phyloP scores from a whole-genome alignment of 2,113 vertebrate genomes.

The Neotragus moschatus region DNA sequence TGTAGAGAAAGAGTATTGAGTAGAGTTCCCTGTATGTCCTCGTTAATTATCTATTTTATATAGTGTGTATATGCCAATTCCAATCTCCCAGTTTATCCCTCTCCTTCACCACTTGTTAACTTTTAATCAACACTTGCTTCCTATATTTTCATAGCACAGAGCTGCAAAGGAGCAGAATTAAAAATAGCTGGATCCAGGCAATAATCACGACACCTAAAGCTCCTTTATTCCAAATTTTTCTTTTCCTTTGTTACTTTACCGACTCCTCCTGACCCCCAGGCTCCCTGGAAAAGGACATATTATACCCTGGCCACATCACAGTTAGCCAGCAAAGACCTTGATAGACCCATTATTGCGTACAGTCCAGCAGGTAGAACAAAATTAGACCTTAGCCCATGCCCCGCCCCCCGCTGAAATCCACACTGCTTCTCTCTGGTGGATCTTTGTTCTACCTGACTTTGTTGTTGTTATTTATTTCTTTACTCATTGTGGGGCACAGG shows the following conservation, averaged over 20 bases:
- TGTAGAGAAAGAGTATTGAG: background rate
- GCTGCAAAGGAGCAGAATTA: background rate
- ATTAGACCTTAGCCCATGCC: no score
- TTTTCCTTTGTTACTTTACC: background rate
- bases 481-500: background rate
- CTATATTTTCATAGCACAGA: background rate
- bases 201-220: background rate
- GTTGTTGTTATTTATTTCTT: background rate
- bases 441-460: background rate
- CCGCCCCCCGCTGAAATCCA: fast-evolving
- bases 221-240: background rate
- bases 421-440: background rate
- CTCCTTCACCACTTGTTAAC: background rate
- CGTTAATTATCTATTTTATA: background rate
- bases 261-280: background rate
- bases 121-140: background rate
- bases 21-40: background rate
- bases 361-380: no score
- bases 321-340: background rate
- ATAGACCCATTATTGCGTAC: background rate
- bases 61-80: background rate
- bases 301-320: background rate
- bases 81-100: background rate
- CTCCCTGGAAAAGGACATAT: background rate
- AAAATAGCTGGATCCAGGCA: background rate